These are phyloP conservation scores for Ptilodon capucinus DNA, from an alignment of 2,888 invertebrate species.

Conservation along the genomic window DNA sequence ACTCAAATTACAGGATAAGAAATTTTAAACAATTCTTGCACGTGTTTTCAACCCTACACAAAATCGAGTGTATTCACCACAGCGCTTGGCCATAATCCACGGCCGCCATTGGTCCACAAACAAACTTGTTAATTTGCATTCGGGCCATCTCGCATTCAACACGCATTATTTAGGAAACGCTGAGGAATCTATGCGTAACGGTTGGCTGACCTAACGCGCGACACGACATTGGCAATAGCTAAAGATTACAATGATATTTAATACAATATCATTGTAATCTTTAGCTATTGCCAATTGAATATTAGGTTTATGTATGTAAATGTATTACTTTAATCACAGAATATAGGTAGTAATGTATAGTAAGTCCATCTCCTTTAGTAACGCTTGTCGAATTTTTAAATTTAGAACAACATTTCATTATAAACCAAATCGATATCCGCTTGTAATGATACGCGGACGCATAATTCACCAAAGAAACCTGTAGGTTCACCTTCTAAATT, in stretches of 20 bases:
- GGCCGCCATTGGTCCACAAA: slow-evolving; percentile 46
- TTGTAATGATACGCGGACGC: no score
- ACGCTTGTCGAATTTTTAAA: no score
- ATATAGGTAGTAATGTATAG: no score
- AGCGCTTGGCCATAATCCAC: slow-evolving; percentile 14
- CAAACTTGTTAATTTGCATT: slow-evolving; percentile 68
- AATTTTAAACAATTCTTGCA: not conserved
- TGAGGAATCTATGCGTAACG: slow-evolving; percentile 64
- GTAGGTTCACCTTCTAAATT: no score
- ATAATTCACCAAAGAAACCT: no score
- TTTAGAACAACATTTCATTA: no score
- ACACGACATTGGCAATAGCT: slow-evolving; percentile 17
- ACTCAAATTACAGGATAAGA: not conserved
- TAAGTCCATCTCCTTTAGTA: no score
- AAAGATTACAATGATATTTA: slow-evolving; percentile 13
- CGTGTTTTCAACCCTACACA: slow-evolving; percentile 28
- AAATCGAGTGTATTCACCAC: slow-evolving; percentile 31
- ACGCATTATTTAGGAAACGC: slow-evolving; percentile 63
- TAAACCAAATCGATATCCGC: no score
- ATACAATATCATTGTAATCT: no score
- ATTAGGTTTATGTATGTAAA: no score
- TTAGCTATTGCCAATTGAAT: no score
- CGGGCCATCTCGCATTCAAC: slow-evolving; percentile 55
- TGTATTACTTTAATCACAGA: no score
- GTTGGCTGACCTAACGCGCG: slow-evolving; percentile 46